Evolutionary conservation across 2,888 invertebrate species (phyloP), one percentile per base, ranked within the genome.

Genomic region (Aleiodes testaceus): DNA sequence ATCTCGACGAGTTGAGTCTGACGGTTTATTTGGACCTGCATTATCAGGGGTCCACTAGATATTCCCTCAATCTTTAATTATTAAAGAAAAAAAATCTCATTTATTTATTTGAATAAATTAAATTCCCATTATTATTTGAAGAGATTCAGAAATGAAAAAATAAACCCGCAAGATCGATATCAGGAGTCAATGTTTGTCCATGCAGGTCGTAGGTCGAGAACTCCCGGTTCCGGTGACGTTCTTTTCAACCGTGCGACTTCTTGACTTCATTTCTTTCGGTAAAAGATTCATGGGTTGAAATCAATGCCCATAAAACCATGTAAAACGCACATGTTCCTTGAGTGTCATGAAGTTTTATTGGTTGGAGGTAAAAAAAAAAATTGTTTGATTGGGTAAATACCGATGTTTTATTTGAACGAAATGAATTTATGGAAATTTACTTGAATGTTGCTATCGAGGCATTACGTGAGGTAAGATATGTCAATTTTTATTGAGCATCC

Each of bases 131-230:
- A 14, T 36, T 30, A 9, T 42, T 52, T 14, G 42, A 65, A 47
- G 44, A 50, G 44, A 42, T 16, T 49, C n/a, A n/a, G 55, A 49
- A 53, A 6, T 44, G 42, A 36, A 36, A 36, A 36, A 36, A 36
- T 5, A 36, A 7, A 5, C 36, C 7, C 1, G 9, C 36, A 9
- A 74, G 66, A 72, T 74, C 70, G 74, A 72, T 74, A 69, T 66
- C 72, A 66, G 71, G 70, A 68, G 72, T 74, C 53, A 61, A 36
- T 67, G 72, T 61, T 72, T 69, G 68, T 63, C 64, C 70, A 70
- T n/a, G 14, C 66, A 66, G 72, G 74, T 73, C 75, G 50, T 65
- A 73, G 71, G 73, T 75, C 75, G 72, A 72, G 73, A 75, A 72
- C 75, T 67, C 75, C 72, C 73, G 73, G 75, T 72, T 73, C 73